phyloP scores from a whole-genome alignment of 2,113 vertebrate genomes.

The Apeltes quadracus region DNA sequence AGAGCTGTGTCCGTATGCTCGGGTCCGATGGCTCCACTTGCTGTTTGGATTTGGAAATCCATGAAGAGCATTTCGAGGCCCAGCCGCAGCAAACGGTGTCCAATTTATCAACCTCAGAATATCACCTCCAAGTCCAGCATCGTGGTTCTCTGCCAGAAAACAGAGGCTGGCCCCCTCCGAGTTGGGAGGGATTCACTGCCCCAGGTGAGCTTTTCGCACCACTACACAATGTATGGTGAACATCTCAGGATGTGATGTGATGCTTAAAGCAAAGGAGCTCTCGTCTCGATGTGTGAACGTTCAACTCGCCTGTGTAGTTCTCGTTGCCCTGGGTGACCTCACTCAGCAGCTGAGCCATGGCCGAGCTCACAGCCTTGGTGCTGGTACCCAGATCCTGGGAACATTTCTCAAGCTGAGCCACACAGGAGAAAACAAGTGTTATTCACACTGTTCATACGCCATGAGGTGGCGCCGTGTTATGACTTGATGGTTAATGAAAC shows the following conservation, averaged over 20 bases:
- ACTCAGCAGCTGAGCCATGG: slow-evolving; percentile 92
- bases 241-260: neutral
- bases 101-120: neutral
- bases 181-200: neutral
- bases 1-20: neutral
- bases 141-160: neutral
- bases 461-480: too few relatives aligned
- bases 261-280: neutral
- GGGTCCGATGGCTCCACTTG: neutral
- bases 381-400: slow-evolving; percentile 93
- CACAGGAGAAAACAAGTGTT: slow-evolving; percentile 5
- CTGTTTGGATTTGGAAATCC: neutral
- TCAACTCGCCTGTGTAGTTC: slow-evolving; percentile 91
- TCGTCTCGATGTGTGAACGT: neutral
- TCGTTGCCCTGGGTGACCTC: slow-evolving; percentile 97
- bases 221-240: neutral
- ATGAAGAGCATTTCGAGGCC: too few relatives aligned
- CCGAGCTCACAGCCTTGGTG: slow-evolving; percentile 94
- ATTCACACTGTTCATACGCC: neutral
- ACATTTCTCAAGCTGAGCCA: slow-evolving; percentile 90
- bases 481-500: neutral
- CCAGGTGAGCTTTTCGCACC: neutral
- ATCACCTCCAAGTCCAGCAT: neutral
- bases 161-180: neutral
- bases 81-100: too few relatives aligned